Percentiles rank a stretch among this genome's conserved stretches.
Evolutionary conservation across 1,140 invertebrate genomes (phyloP).

Genomic region (Calephelis nemesis): DNA sequence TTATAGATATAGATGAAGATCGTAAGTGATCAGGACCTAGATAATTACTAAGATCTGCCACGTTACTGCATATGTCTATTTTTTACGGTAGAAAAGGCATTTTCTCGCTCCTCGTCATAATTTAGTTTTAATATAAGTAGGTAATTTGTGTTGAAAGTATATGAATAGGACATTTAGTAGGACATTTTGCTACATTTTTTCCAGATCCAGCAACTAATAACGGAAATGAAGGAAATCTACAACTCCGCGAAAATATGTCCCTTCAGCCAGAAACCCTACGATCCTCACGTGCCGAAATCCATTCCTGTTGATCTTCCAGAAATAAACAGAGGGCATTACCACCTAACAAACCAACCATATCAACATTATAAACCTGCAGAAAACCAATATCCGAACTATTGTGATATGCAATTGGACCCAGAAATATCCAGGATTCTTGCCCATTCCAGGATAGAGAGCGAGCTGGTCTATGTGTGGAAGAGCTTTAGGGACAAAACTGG

Average conservation of each 20-base stretch:
- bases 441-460: slow-evolving; percentile 85
- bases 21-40: too few relatives aligned
- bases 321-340: slow-evolving; percentile 38
- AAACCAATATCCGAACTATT: slow-evolving; percentile 74
- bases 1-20: too few relatives aligned
- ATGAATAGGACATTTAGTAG: too few relatives aligned
- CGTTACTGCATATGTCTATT: too few relatives aligned
- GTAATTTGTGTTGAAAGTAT: too few relatives aligned
- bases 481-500: slow-evolving; percentile 89
- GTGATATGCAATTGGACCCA: slow-evolving; percentile 85
- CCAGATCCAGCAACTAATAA: slow-evolving; percentile 86
- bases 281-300: slow-evolving; percentile 55
- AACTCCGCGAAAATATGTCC: slow-evolving; percentile 86
- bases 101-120: too few relatives aligned
- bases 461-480: slow-evolving; percentile 88
- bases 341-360: slow-evolving; percentile 50
- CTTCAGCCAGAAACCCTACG: slow-evolving; percentile 77
- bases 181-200: slow-evolving; percentile 32
- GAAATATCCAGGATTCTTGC: slow-evolving; percentile 85
- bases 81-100: too few relatives aligned
- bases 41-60: too few relatives aligned
- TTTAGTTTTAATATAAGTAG: too few relatives aligned
- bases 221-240: slow-evolving; percentile 90
- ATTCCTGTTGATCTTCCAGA: slow-evolving; percentile 38
- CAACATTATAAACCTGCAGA: slow-evolving; percentile 50